phyloP scores from a whole-genome alignment of 1,140 invertebrate species.

The Ctenoplectra terminalis region DNA sequence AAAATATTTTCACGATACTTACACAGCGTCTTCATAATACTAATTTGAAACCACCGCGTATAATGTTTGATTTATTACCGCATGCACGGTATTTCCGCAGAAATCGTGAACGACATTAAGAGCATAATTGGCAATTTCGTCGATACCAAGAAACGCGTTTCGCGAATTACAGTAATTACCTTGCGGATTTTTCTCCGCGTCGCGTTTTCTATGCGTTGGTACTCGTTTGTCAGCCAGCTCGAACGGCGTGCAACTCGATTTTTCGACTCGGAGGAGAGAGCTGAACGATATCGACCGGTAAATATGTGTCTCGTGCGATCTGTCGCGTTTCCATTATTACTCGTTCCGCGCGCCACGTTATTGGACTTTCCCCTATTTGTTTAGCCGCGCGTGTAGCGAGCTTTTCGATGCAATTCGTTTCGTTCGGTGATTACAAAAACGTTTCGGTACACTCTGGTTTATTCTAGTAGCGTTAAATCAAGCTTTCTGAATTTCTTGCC shows the following conservation, averaged over 20 bases:
- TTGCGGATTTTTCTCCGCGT: conserved; percentile 3
- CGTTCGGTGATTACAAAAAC: neutral
- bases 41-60: neutral
- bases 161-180: conserved; percentile 55
- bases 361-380: conserved; percentile 60
- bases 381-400: neutral
- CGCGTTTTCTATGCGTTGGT: conserved; percentile 21
- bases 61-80: neutral
- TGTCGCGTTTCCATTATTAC: conserved; percentile 55
- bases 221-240: conserved; percentile 26
- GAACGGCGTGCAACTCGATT: conserved; percentile 30
- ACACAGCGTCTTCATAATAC: neutral
- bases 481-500: no score
- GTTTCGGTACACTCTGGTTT: neutral
- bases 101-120: conserved; percentile 16
- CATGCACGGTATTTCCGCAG: conserved; percentile 1
- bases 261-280: conserved; percentile 42
- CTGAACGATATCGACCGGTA: conserved; percentile 31
- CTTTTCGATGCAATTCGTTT: neutral
- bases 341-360: conserved; percentile 20
- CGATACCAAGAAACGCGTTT: conserved; percentile 36
- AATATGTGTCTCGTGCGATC: conserved; percentile 46
- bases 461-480: no score
- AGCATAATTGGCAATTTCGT: conserved; percentile 13
- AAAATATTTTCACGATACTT: neutral